Base-by-base conservation (phyloP, 2,797 vertebrate species). In the Salarias fasciatus region DNA sequence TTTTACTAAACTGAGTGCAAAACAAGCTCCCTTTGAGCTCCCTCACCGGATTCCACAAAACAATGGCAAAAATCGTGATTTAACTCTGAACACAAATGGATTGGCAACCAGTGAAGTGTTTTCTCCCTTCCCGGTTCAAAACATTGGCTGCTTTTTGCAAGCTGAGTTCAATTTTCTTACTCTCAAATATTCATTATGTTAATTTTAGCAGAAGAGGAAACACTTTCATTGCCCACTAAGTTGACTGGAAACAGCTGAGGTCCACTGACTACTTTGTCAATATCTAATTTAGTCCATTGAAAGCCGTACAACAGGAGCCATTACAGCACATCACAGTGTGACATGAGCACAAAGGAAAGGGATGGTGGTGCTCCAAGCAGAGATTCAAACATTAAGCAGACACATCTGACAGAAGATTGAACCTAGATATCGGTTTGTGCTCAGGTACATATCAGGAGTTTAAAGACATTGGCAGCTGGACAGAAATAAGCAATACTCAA, bases 231-330 rank as follows among this genome's bases (percentile, higher is more conserved):
- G 1, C 9, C 24, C 11, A 3, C 56, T 10, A 11, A 31, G 41
- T 38, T 36, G n/a, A 53, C 12, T 42, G 55, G 43, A 40, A 36
- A 5, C 41, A 14, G 35, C 44, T 63, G 65, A 74, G 47, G 38
- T 63, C 48, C 40, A 48, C 8, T 6, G 72, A 77, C 73, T 18
- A 11, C 35, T 71, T 57, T 0, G 18, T 73, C 71, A 71, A 82
- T 81, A 79, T 52, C 30, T 14, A 47, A 68, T 63, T 67, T 47
- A 28, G 41, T 38, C 1, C 5, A 33, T 46, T 43, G 42, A 72
- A 48, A 55, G 13, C 47, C 59, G 15, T 13, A 24, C 10, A 53
- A 30, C 60, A 46, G 12, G 33, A 35, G 51, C 68, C 53, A 72
- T 58, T 56, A 63, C 38, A 62, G 54, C 3, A 15, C 15, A 18